Conservation (phyloP, 2,888 invertebrate species). For the Malacosoma neustria region DNA sequence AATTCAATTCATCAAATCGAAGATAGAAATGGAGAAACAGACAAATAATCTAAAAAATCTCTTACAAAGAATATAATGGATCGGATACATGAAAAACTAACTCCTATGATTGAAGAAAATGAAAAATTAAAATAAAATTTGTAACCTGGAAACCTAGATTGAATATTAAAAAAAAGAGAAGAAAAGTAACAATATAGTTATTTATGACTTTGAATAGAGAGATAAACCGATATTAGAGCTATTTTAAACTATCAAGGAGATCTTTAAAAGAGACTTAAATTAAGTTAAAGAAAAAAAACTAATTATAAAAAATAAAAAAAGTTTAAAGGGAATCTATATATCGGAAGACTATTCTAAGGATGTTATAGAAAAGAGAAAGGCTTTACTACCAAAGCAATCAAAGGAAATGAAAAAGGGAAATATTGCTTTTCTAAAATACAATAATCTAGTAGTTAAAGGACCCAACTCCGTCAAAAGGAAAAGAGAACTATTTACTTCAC, state of each 20-base stretch:
- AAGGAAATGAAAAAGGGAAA: too few species aligned
- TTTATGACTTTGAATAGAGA: constrained; percentile 14
- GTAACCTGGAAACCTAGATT: constrained; percentile 16
- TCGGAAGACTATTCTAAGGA: constrained; percentile 16
- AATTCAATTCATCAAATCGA: too few species aligned
- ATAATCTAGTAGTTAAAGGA: too few species aligned
- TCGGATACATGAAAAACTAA: constrained; percentile 17
- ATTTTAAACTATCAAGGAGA: constrained; percentile 10
- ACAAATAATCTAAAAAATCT: constrained; percentile 9
- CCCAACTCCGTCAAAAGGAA: too few species aligned
- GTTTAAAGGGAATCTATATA: constrained; percentile 11
- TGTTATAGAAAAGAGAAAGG: constrained; percentile 13
- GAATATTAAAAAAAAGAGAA: constrained; percentile 14
- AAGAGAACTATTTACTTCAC: too few species aligned
- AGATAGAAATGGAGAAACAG: constrained; percentile 14
- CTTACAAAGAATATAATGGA: constrained; percentile 15
- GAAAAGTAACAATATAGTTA: constrained; percentile 14
- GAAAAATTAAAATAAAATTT: constrained; percentile 17
- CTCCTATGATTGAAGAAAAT: constrained; percentile 17
- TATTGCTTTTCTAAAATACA: too few species aligned
- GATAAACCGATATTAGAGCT: constrained; percentile 13
- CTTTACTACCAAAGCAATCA: too few species aligned
- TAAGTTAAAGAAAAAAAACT: constrained; percentile 14
- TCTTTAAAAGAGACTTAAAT: constrained; percentile 11
- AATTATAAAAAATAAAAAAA: constrained; percentile 18